A percentile compares a stretch with the other conserved stretches of the same genome.
Conservation (phyloP, 1,140 invertebrate species). For the Diorhabda carinulata region DNA sequence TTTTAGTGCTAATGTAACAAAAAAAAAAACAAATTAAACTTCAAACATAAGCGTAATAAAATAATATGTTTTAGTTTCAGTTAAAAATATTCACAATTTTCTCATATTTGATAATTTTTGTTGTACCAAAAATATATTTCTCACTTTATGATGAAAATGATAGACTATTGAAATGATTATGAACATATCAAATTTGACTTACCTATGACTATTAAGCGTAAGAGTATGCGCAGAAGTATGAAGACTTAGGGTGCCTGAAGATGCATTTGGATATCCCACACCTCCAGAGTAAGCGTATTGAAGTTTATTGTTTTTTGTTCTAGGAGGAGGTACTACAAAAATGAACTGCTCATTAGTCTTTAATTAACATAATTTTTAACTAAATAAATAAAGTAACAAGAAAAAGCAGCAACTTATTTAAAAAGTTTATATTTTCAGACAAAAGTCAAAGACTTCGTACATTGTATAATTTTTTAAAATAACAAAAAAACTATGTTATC, state of each 20-base stretch:
- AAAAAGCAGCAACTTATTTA: neutral
- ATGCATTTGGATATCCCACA: conserved; percentile 33
- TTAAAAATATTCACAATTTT: no score
- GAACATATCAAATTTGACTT: conserved; percentile 13
- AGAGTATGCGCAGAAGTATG: conserved; percentile 42
- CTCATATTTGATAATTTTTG: no score
- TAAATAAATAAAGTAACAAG: neutral
- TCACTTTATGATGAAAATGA: no score
- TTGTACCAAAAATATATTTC: no score
- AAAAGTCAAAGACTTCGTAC: neutral
- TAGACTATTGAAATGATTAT: no score
- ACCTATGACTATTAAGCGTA: conserved; percentile 49
- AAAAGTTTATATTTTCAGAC: conserved; percentile 1
- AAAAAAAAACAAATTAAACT: no score
- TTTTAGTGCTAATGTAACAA: no score
- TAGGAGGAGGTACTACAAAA: conserved; percentile 29
- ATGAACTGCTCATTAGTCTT: conserved; percentile 1
- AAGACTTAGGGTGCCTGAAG: conserved; percentile 36
- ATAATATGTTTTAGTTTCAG: no score
- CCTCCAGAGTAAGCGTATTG: conserved; percentile 37
- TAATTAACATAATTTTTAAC: neutral
- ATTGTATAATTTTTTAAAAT: no score
- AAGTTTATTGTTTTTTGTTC: conserved; percentile 37
- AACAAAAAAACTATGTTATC: no score
- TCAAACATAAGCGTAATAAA: no score